phyloP scores from a whole-genome alignment of 1,140 invertebrate genomes.

The Monomorium pharaonis region DNA sequence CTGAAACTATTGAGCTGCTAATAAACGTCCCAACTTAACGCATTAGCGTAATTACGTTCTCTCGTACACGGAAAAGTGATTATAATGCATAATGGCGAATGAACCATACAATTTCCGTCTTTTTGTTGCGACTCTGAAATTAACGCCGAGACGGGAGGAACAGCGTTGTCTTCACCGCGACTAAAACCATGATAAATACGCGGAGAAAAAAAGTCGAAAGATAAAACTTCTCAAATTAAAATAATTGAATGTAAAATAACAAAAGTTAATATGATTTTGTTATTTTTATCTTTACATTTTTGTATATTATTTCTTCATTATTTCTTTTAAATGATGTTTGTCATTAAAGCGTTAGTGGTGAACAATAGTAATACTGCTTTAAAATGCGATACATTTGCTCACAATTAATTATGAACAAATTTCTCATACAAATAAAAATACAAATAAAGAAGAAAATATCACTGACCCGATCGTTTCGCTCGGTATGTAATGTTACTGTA shows the following conservation, averaged over 20 bases:
- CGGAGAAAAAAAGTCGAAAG: background rate
- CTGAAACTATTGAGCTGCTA: background rate
- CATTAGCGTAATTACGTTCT: background rate
- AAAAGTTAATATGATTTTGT: background rate
- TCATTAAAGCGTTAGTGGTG: background rate
- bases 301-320: too few species aligned
- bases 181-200: too few species aligned
- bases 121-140: background rate
- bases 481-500: slow-evolving; percentile 6
- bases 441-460: background rate
- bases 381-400: background rate
- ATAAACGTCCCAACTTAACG: slow-evolving; percentile 1
- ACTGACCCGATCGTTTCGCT: slow-evolving; percentile 40
- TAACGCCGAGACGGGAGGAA: slow-evolving; percentile 9
- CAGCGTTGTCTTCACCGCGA: background rate
- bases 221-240: background rate
- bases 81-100: background rate
- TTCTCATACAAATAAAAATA: background rate
- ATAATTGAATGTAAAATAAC: background rate
- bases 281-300: too few species aligned
- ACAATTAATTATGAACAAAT: background rate
- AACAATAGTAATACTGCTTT: background rate
- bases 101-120: slow-evolving; percentile 4
- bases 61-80: background rate
- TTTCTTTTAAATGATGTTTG: background rate